Base-by-base conservation (phyloP, 2,888 invertebrate species). In the Sceliomorpha sp. region DNA sequence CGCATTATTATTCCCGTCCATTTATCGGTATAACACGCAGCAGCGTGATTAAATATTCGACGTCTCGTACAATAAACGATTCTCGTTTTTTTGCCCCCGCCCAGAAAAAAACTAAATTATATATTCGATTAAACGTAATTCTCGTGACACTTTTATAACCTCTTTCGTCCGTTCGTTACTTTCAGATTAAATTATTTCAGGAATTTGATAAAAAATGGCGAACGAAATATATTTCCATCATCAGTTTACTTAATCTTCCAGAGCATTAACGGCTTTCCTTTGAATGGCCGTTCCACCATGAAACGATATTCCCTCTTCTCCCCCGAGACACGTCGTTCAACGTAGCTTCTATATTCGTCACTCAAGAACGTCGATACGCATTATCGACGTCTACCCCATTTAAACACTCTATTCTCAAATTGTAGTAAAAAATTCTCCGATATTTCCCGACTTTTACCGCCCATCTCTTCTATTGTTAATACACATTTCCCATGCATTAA, bases 41-140 rank as follows among this genome's bases (percentile, higher is more conserved):
- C 42, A 64, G 45, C 45, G 56, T 56, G 50, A 1, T 29, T 15
- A 14, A 47, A n/a, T 27, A 37, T 45, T 37, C 24, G 39, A 55
- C 42, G 55, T 50, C 42, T 6, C 26, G 7, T 6, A 50, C 31
- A 64, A 42, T 63, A 40, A 47, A 47, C 47, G 13, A 45, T 62
- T 45, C 26, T 27, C 29, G 39, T 45, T 37, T 20, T 20, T 20
- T 20, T 20, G 2, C n/a, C n/a, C n/a, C 6, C 32, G 17, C 17
- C 12, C 32, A 26, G 12, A 53, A 53, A 42, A 58, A 66, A 51
- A 47, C 32, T 66, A 40, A 66, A 58, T 7, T 34, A 48, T 36
- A 58, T 50, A 58, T 45, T 48, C 50, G 44, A 45, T 72, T 72
- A 71, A 73, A 76, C 74, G 73, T 74, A 73, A 76, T 66, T 64